Percentiles rank a stretch among this genome's conserved stretches.
phyloP scores from a whole-genome alignment of 1,140 invertebrate genomes.

The Sycobia sp. region DNA sequence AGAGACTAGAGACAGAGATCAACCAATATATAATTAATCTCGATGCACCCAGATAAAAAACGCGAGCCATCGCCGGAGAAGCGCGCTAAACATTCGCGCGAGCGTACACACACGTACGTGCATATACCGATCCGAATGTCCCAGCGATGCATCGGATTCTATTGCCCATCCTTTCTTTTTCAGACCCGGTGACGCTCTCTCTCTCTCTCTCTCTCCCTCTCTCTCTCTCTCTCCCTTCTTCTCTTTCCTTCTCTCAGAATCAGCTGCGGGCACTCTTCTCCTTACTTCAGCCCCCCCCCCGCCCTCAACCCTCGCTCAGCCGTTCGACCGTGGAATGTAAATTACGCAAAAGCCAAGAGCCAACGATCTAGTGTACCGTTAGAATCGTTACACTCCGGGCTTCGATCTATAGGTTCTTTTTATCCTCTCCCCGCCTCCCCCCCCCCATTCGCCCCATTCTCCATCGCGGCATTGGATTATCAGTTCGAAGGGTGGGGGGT shows the following conservation, averaged over 20 bases:
- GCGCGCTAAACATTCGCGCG: too few relatives aligned
- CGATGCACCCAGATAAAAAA: too few relatives aligned
- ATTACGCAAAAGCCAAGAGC: conserved; percentile 42
- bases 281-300: background rate
- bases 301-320: background rate
- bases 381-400: conserved; percentile 23
- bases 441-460: background rate
- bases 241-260: background rate
- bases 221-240: background rate
- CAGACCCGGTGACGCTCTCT: too few relatives aligned
- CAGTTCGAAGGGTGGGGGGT: too few relatives aligned
- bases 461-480: background rate
- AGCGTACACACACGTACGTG: too few relatives aligned
- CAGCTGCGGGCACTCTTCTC: background rate
- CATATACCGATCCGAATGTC: too few relatives aligned
- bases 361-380: conserved; percentile 20
- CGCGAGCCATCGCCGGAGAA: too few relatives aligned
- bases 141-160: too few relatives aligned
- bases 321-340: conserved; percentile 37
- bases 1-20: too few relatives aligned
- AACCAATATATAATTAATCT: too few relatives aligned
- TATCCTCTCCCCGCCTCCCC: background rate
- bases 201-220: background rate
- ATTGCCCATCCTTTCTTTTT: too few relatives aligned
- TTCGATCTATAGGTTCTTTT: conserved; percentile 37